These are phyloP conservation scores for Chironomus striatipennis DNA, from an alignment of 1,140 invertebrate genomes.

Conservation along the genomic window DNA sequence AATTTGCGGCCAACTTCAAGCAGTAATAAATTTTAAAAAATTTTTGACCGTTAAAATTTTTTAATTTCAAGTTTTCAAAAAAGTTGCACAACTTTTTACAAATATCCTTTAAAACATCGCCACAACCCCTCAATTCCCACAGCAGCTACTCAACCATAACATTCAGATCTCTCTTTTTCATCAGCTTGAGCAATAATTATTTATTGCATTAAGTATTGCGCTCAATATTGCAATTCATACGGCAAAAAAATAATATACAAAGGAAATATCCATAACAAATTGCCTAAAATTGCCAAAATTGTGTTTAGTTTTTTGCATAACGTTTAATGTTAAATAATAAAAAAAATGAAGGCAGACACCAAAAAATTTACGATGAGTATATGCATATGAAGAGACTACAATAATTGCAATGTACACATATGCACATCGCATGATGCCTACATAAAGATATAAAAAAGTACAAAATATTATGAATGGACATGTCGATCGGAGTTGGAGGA, in stretches of 20 bases:
- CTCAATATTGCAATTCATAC: not conserved
- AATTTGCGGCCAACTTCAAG: too few species aligned
- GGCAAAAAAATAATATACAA: not conserved
- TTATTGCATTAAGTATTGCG: too few species aligned
- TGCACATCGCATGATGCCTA: not conserved
- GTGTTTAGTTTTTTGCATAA: not conserved
- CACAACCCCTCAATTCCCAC: too few species aligned
- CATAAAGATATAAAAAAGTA: not conserved
- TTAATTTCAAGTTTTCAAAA: too few species aligned
- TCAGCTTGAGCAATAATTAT: too few species aligned
- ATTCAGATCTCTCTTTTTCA: too few species aligned
- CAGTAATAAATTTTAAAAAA: too few species aligned
- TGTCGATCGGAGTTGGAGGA: not conserved
- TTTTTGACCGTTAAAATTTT: too few species aligned
- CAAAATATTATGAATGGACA: not conserved
- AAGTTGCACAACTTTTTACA: too few species aligned
- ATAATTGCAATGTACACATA: slow-evolving; percentile 8
- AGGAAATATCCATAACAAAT: not conserved
- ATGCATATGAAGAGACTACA: not conserved
- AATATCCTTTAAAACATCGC: too few species aligned
- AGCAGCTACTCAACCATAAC: too few species aligned
- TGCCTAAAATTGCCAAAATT: too few species aligned
- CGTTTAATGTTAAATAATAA: not conserved
- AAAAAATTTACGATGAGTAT: not conserved
- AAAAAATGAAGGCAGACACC: not conserved